Percentiles rank a stretch among this genome's conserved stretches.
Conservation (phyloP, 2,113 vertebrate genomes). For the Cnemophilus loriae region DNA sequence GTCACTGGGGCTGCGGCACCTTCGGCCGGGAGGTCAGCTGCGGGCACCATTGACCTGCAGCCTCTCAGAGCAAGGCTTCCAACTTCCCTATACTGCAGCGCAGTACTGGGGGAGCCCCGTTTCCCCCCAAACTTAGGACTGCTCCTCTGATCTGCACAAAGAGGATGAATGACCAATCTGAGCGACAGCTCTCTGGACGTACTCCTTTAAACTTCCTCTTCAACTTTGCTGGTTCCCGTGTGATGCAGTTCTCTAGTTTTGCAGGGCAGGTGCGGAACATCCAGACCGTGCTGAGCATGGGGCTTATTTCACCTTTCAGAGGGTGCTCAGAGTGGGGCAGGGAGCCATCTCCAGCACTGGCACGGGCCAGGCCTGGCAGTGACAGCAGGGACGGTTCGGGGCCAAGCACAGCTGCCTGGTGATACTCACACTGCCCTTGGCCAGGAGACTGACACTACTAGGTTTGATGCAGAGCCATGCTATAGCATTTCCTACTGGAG, state of each 20-base stretch:
- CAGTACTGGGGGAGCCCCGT: not conserved
- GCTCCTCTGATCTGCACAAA: not conserved
- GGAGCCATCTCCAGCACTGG: fast-evolving
- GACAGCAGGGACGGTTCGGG: not conserved
- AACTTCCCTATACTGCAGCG: fast-evolving
- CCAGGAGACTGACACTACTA: not conserved
- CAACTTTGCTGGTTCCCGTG: not conserved
- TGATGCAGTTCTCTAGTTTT: not conserved
- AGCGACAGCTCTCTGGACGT: not conserved
- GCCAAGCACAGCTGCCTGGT: not conserved
- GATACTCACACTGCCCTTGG: not conserved
- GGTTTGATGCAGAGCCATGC: not conserved
- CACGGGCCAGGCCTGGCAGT: not conserved
- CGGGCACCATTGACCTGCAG: fast-evolving
- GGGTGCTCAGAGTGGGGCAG: not conserved
- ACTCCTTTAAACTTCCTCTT: not conserved
- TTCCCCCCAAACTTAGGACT: not conserved
- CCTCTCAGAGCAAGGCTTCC: not conserved
- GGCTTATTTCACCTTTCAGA: fast-evolving
- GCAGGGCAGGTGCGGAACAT: not conserved
- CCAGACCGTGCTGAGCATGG: too few species aligned
- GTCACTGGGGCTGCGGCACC: not conserved
- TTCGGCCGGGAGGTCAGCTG: not conserved
- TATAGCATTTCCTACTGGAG: not conserved
- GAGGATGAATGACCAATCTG: not conserved